Evolutionary conservation across 2,888 invertebrate genomes (phyloP), one percentile per base, ranked within the genome.

Genomic region (Neria commutata): DNA sequence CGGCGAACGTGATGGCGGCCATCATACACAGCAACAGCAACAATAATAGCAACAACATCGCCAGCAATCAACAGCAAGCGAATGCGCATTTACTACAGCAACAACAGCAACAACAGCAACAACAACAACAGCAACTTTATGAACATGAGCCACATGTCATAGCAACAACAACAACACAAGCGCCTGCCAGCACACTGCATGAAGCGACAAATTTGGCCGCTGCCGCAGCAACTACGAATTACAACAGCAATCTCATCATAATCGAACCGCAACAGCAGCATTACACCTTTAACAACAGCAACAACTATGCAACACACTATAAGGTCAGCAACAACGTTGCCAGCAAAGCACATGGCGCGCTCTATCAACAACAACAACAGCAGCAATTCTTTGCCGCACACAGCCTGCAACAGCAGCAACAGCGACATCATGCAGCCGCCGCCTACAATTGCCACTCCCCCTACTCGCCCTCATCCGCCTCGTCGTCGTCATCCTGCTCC

Each of bases 1-100:
- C 92, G 80, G 92, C 92, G 78, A 87, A 88, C 75, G 84, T 88
- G 79, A 88, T 89, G 88, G 88, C 88, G 78, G 86, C 87, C 64
- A 74, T 80, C 70, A 83, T 84, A 74, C 84, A 74, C 69, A 77
- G 71, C 70, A 71, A 67, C 61, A 65, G 47, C 52, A 67, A 25
- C 57, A 65, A 57, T 40, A 67, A 54, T 52, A 69, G 40, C 40
- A 65, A 34, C 60, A 63, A 65, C 78, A 79, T 55, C 56, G 60
- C 53, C 40, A 49, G 17, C 19, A 60, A 23, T 14, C 42, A 42
- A 42, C 25, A 16, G n/a, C 46, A 23, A 23, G 6, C 37, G n/a
- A 8, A 37, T 14, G 37, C 50, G 56, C 64, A 58, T 68, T 78
- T 77, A 60, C 63, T 53, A 56, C 61, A 58, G 62, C 67, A 64